phyloP scores from a whole-genome alignment of 2,113 vertebrate genomes.

The Paradoxurus hermaphroditus region DNA sequence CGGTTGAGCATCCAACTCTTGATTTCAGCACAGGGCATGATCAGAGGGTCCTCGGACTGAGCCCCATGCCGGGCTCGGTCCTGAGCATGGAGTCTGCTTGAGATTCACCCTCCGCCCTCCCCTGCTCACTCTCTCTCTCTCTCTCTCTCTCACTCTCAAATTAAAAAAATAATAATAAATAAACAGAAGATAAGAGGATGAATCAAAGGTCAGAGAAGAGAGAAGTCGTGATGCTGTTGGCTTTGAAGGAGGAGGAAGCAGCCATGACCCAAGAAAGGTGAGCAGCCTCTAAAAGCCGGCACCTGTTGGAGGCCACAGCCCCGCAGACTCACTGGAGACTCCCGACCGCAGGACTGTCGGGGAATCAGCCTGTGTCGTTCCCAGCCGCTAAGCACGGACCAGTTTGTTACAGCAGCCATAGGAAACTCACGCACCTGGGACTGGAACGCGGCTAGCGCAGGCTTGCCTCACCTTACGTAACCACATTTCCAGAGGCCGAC shows the following conservation, averaged over 20 bases:
- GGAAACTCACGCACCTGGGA: neutral
- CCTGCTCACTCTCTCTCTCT: too few species aligned
- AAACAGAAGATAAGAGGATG: neutral
- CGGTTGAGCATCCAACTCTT: too few species aligned
- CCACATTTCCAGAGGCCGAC: neutral
- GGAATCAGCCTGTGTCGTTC: neutral
- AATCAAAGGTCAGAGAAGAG: neutral
- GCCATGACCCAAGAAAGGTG: neutral
- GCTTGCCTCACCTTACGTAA: neutral
- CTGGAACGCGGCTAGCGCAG: neutral
- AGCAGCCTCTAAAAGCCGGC: neutral
- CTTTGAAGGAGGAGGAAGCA: neutral
- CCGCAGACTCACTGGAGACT: neutral
- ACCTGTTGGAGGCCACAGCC: neutral
- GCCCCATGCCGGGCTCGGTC: too few species aligned
- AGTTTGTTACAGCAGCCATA: neutral
- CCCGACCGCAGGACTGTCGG: too few species aligned
- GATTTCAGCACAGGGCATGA: too few species aligned
- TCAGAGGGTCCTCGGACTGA: too few species aligned
- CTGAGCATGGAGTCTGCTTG: too few species aligned
- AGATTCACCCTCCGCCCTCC: too few species aligned
- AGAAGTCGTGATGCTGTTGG: neutral
- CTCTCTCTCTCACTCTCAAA: too few species aligned
- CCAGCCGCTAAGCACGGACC: neutral
- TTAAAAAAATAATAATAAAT: too few species aligned